These are phyloP conservation scores for Spermophilus dauricus DNA, from an alignment of 2,113 vertebrate genomes.

Conservation along the genomic window DNA sequence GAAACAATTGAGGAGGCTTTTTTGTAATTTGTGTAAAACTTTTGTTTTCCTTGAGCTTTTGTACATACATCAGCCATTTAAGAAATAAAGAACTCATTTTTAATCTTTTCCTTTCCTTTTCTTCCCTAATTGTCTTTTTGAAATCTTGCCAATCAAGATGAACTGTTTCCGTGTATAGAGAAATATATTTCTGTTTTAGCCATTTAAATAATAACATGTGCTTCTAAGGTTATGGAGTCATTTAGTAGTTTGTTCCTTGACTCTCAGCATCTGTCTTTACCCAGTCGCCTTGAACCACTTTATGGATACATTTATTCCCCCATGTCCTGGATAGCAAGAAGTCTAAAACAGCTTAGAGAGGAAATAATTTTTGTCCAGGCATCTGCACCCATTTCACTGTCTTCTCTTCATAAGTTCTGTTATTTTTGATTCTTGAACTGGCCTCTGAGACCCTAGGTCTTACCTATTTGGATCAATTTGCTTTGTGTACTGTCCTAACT, in stretches of 20 bases:
- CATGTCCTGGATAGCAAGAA: not conserved
- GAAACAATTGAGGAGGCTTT: constrained; percentile 54
- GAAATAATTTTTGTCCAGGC: not conserved
- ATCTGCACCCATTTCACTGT: not conserved
- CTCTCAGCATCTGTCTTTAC: not conserved
- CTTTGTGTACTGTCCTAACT: not conserved
- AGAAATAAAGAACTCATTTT: constrained; percentile 57
- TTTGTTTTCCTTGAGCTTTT: constrained; percentile 52
- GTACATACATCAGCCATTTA: constrained; percentile 8
- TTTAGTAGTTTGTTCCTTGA: not conserved
- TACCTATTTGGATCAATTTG: not conserved
- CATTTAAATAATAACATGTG: not conserved
- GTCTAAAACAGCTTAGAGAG: not conserved
- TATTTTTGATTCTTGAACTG: not conserved
- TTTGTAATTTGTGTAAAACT: constrained; percentile 47
- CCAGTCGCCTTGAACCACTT: not conserved
- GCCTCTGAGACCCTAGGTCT: not conserved
- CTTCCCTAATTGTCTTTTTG: constrained; percentile 39
- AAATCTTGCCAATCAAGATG: constrained; percentile 38
- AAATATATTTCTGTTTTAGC: constrained; percentile 21
- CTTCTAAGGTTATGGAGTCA: not conserved
- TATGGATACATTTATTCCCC: not conserved
- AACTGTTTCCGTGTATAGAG: not conserved
- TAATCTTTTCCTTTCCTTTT: not conserved
- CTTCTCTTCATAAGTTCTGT: not conserved